phyloP scores from a whole-genome alignment of 1,140 invertebrate genomes.

The Drosophila bocqueti region DNA sequence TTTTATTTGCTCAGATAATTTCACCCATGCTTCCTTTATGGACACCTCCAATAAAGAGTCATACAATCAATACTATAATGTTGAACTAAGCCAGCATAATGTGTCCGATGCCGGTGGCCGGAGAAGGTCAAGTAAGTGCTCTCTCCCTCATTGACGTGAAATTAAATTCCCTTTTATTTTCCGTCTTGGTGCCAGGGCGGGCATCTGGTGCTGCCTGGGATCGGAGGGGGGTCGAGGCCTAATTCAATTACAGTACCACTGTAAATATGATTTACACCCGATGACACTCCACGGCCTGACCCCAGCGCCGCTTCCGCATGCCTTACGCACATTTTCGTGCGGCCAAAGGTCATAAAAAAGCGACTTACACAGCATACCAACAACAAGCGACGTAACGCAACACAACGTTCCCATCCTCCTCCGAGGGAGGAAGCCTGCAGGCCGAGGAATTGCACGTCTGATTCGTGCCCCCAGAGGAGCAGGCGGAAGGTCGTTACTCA shows the following conservation, averaged over 20 bases:
- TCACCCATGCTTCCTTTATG: not conserved
- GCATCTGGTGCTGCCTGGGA: not conserved
- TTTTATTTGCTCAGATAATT: not conserved
- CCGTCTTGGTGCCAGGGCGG: conserved; percentile 11
- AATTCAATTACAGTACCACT: conserved; percentile 78
- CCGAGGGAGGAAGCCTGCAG: conserved; percentile 1
- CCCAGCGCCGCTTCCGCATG: conserved; percentile 36
- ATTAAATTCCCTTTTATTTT: conserved; percentile 57
- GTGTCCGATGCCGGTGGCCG: not conserved
- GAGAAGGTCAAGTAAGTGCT: conserved; percentile 46
- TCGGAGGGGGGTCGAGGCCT: conserved; percentile 34
- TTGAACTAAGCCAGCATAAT: conserved; percentile 5
- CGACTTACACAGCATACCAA: conserved; percentile 55
- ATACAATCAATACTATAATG: not conserved
- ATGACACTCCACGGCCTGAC: conserved; percentile 39
- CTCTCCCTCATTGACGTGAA: conserved; percentile 32
- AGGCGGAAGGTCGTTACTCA: conserved; percentile 31
- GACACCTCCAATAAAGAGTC: not conserved
- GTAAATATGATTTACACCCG: conserved; percentile 75
- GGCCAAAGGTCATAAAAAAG: conserved; percentile 69
- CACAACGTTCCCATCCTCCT: not conserved
- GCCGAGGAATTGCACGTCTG: conserved; percentile 45
- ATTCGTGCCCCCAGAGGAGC: not conserved
- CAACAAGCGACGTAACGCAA: not conserved
- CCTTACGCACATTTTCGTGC: conserved; percentile 69